These are phyloP conservation scores for Drosophila mimetica DNA, from an alignment of 2,888 invertebrate genomes.

Conservation along the genomic window DNA sequence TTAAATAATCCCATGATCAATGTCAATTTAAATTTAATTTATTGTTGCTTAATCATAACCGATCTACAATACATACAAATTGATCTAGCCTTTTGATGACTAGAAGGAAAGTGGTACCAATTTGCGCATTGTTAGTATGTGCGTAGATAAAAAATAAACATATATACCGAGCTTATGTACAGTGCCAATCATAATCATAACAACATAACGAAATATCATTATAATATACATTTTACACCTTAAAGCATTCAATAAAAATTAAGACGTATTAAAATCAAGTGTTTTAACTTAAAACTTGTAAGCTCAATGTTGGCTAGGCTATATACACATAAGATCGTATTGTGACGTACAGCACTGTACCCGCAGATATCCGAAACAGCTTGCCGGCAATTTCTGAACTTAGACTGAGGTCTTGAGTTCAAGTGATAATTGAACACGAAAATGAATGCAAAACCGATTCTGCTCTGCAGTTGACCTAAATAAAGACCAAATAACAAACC, in stretches of 20 bases:
- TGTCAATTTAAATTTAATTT: constrained; percentile 52
- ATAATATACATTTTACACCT: no score
- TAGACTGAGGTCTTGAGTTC: constrained; percentile 55
- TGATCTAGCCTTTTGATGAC: constrained; percentile 24
- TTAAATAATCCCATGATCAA: constrained; percentile 39
- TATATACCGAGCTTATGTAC: constrained; percentile 22
- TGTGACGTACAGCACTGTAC: background rate
- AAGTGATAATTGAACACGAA: constrained; percentile 64
- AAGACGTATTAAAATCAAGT: no score
- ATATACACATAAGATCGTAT: background rate
- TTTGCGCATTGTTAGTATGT: constrained; percentile 1
- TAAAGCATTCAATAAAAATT: no score
- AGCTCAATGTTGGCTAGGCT: no score
- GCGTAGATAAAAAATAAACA: constrained; percentile 3
- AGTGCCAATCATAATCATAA: no score
- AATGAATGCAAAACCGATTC: constrained; percentile 53
- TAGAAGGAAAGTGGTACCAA: constrained; percentile 30
- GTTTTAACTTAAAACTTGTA: no score
- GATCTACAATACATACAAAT: constrained; percentile 21
- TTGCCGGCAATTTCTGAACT: constrained; percentile 31
- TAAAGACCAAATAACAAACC: constrained; percentile 1
- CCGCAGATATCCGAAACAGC: constrained; percentile 11
- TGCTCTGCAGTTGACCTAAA: constrained; percentile 21
- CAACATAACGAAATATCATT: no score
- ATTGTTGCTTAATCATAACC: constrained; percentile 52